A percentile compares a stretch with the other conserved stretches of the same genome.
Conservation (phyloP, 1,140 invertebrate genomes). For the Drosophila bocqueti region DNA sequence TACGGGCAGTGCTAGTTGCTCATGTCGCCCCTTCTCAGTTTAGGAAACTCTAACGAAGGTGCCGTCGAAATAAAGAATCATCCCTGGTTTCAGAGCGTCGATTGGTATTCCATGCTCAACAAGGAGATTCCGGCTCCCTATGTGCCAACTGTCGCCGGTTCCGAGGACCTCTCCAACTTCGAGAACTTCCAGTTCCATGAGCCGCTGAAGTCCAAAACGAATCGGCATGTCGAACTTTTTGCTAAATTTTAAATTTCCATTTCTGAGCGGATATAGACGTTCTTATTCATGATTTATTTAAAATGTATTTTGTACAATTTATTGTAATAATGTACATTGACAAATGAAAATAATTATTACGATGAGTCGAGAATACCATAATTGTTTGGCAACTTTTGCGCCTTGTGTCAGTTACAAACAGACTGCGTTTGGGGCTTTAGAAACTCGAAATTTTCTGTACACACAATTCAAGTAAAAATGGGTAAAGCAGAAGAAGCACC, state of each 20-base stretch:
- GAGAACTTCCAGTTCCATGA: conserved; percentile 42
- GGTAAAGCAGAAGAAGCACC: not conserved
- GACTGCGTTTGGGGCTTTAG: not conserved
- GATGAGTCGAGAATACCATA: not conserved
- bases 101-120: conserved; percentile 95
- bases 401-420: not conserved
- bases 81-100: conserved; percentile 90
- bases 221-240: conserved; percentile 69
- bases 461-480: not conserved
- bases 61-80: conserved; percentile 88
- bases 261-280: not conserved
- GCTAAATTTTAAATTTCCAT: conserved; percentile 56
- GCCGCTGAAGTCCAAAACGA: conserved; percentile 52
- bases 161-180: conserved; percentile 70
- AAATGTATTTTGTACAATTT: not conserved
- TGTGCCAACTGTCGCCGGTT: conserved; percentile 87
- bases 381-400: not conserved
- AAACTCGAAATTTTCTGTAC: conserved; percentile 20
- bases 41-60: conserved; percentile 94
- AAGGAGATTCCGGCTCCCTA: conserved; percentile 91
- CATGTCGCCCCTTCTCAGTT: conserved; percentile 77
- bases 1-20: not conserved
- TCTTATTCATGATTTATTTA: not conserved
- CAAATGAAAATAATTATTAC: not conserved
- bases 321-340: not conserved